phyloP scores from a whole-genome alignment of 2,888 invertebrate genomes.

The Dynastes maya region DNA sequence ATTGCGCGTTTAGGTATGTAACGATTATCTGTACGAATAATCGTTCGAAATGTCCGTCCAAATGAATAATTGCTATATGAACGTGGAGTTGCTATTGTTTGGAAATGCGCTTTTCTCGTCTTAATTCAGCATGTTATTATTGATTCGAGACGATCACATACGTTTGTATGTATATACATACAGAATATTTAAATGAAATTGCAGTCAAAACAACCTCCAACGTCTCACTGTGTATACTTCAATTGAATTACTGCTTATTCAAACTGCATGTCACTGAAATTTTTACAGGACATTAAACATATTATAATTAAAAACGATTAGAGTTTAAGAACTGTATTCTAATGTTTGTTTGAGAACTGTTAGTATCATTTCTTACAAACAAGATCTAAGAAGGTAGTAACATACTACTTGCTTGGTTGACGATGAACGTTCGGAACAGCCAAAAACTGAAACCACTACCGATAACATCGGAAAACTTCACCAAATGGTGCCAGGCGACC shows the following conservation, averaged over 20 bases:
- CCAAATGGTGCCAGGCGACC: too few relatives aligned
- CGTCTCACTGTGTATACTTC: background rate
- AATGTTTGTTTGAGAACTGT: too few relatives aligned
- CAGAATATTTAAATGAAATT: background rate
- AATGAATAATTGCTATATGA: background rate
- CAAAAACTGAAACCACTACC: too few relatives aligned
- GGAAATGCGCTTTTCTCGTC: background rate
- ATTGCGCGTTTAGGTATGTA: conserved; percentile 6
- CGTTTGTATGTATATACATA: background rate
- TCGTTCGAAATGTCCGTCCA: background rate
- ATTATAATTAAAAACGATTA: too few relatives aligned
- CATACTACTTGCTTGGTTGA: too few relatives aligned
- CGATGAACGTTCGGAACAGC: too few relatives aligned
- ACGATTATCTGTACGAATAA: background rate
- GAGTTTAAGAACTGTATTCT: too few relatives aligned
- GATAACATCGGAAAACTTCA: too few relatives aligned
- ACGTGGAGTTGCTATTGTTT: background rate
- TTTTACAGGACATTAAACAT: too few relatives aligned
- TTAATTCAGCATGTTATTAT: background rate
- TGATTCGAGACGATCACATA: background rate
- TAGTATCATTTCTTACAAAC: too few relatives aligned
- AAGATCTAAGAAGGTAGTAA: too few relatives aligned
- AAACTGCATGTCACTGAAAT: background rate
- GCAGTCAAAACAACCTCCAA: conserved; percentile 7
- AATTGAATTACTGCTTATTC: background rate